Evolutionary conservation across 2,113 vertebrate genomes (phyloP).

Genomic region (Antechinus stuartii): DNA sequence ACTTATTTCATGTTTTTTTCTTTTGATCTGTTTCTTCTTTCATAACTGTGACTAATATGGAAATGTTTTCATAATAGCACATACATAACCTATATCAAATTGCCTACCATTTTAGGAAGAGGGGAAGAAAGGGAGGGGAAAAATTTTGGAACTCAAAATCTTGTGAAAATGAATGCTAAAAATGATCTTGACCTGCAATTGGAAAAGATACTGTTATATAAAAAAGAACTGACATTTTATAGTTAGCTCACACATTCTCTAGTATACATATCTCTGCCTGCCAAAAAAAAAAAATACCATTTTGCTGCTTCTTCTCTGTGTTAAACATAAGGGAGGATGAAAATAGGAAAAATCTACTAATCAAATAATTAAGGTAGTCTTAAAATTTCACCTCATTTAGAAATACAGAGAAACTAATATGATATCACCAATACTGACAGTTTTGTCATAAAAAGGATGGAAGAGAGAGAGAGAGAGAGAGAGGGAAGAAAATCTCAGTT

Average conservation of each 20-base stretch:
- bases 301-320: background rate
- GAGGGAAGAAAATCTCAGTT: background rate
- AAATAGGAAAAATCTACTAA: background rate
- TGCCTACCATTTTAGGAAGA: no score
- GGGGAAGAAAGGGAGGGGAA: no score
- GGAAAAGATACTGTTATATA: no score
- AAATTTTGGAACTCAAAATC: no score
- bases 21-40: no score
- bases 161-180: no score
- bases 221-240: background rate
- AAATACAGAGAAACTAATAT: background rate
- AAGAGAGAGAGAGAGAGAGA: background rate
- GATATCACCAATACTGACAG: slow-evolving; percentile 1
- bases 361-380: slow-evolving; percentile 22
- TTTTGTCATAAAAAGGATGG: background rate
- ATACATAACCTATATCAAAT: no score
- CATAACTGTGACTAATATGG: no score
- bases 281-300: background rate
- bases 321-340: no score
- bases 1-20: no score
- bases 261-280: background rate
- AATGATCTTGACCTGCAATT: no score
- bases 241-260: background rate
- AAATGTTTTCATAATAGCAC: no score
- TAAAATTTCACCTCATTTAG: background rate